Evolutionary conservation across 2,113 vertebrate genomes (phyloP).

Genomic region (Diglossa brunneiventris): DNA sequence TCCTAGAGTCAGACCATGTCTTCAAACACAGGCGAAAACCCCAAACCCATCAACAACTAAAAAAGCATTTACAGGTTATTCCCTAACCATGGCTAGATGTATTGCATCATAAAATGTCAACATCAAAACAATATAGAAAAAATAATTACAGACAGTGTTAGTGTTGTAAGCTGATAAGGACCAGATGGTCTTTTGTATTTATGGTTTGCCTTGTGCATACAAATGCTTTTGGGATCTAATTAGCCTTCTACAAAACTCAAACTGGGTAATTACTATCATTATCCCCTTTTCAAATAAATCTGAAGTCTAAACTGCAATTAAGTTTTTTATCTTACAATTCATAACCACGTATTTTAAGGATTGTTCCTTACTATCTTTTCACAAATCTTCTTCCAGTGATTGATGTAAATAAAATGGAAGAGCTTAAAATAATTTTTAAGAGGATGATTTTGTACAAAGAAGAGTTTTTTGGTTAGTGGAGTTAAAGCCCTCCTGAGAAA

Average conservation of each 20-base stretch:
- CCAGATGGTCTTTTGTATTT: slow-evolving; percentile 86
- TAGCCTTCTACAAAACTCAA: slow-evolving; percentile 86
- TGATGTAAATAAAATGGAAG: slow-evolving; percentile 39
- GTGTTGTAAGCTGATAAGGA: slow-evolving; percentile 80
- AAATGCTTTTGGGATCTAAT: slow-evolving; percentile 86
- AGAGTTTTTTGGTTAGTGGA: not conserved
- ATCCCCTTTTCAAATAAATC: slow-evolving; percentile 87
- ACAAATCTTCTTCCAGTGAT: slow-evolving; percentile 53
- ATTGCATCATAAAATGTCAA: slow-evolving; percentile 77
- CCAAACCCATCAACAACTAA: not conserved
- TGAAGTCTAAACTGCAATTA: slow-evolving; percentile 88
- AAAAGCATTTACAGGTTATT: slow-evolving; percentile 64
- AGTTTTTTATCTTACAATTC: slow-evolving; percentile 77
- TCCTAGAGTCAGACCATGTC: not conserved
- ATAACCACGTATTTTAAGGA: slow-evolving; percentile 71
- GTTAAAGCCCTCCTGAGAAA: not conserved
- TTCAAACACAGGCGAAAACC: not conserved
- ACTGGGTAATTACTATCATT: slow-evolving; percentile 89
- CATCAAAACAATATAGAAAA: slow-evolving; percentile 80
- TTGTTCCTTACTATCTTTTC: slow-evolving; percentile 67
- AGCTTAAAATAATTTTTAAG: not conserved
- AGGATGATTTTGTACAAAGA: slow-evolving; percentile 6
- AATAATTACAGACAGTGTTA: slow-evolving; percentile 81
- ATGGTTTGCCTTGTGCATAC: slow-evolving; percentile 79
- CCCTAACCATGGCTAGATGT: slow-evolving; percentile 60